phyloP scores from a whole-genome alignment of 2,888 invertebrate species.

The Lithodes maja region DNA sequence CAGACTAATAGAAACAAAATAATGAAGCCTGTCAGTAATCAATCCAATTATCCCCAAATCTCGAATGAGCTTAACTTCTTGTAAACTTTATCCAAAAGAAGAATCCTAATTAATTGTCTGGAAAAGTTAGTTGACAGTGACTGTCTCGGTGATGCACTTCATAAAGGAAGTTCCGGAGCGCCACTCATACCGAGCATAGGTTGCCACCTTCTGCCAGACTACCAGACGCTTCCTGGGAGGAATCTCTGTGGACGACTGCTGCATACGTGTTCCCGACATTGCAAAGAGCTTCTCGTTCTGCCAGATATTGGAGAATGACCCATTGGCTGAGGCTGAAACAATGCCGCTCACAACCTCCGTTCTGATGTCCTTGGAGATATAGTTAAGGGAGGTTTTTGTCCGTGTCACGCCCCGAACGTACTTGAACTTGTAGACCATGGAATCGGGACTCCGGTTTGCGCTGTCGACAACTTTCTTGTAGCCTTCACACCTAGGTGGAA shows the following conservation, averaged over 20 bases:
- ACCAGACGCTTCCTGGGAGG: not conserved
- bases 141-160: not conserved
- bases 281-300: not conserved
- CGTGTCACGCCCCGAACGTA: not conserved
- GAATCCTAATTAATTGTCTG: too few species aligned
- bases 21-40: too few species aligned
- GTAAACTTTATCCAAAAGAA: too few species aligned
- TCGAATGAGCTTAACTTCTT: too few species aligned
- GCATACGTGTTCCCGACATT: not conserved
- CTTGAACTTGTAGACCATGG: not conserved
- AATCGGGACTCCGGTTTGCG: not conserved
- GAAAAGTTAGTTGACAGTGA: too few species aligned
- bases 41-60: too few species aligned
- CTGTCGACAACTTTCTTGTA: not conserved
- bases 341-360: not conserved
- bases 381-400: not conserved
- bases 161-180: not conserved
- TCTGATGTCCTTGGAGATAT: not conserved
- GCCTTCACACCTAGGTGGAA: not conserved
- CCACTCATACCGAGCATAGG: slow-evolving; percentile 1
- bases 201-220: not conserved
- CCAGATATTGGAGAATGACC: not conserved
- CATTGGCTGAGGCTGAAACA: not conserved
- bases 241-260: not conserved
- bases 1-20: too few species aligned